Conservation (phyloP, 2,113 vertebrate genomes). For the Phocoena sinus region DNA sequence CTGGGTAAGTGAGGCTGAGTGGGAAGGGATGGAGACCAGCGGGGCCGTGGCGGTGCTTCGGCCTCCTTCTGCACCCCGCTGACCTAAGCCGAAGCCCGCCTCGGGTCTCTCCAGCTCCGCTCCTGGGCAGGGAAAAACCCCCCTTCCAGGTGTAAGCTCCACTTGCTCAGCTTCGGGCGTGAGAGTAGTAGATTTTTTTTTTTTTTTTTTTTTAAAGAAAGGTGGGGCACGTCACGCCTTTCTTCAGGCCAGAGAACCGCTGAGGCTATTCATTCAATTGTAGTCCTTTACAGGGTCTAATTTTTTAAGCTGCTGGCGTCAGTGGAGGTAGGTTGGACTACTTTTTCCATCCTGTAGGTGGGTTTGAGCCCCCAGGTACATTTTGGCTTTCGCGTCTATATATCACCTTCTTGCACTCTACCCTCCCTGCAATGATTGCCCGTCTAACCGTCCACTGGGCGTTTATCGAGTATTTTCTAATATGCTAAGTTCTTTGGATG, state of each 20-base stretch:
- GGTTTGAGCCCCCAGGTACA: neutral
- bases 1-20: slow-evolving; percentile 85
- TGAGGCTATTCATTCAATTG: rapidly evolving
- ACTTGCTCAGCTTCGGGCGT: neutral
- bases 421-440: neutral
- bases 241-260: neutral
- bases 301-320: neutral
- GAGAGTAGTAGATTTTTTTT: neutral
- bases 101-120: neutral
- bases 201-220: neutral
- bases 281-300: neutral
- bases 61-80: neutral
- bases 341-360: neutral
- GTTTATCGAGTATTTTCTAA: neutral
- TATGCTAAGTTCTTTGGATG: neutral
- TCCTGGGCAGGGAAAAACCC: neutral
- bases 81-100: neutral
- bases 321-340: neutral
- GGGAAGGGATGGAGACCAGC: neutral
- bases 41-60: neutral
- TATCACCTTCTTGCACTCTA: neutral
- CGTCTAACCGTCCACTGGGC: neutral
- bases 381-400: neutral
- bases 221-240: neutral
- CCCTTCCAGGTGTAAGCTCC: neutral